Evolutionary conservation across 2,888 invertebrate species (phyloP).

Genomic region (Megamerina dolium): DNA sequence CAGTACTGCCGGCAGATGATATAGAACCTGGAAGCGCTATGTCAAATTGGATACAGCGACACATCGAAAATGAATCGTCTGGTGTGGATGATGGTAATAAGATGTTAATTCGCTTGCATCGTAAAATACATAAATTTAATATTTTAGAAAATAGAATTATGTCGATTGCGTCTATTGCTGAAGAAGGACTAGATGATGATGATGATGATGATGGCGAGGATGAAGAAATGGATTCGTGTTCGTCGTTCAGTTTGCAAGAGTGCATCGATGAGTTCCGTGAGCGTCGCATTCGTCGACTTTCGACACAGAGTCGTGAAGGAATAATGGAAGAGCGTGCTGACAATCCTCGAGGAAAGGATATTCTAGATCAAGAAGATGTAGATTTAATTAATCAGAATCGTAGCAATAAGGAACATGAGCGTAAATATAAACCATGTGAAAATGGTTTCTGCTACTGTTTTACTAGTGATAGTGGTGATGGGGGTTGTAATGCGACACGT

Average conservation of each 20-base stretch:
- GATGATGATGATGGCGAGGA: constrained; percentile 29
- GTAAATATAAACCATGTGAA: constrained; percentile 43
- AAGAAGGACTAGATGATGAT: too few relatives aligned
- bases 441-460: constrained; percentile 49
- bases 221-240: constrained; percentile 31
- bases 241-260: constrained; percentile 43
- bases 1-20: too few relatives aligned
- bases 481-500: constrained; percentile 20
- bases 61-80: too few relatives aligned
- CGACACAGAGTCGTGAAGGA: constrained; percentile 30
- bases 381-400: constrained; percentile 43
- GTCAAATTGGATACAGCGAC: too few relatives aligned
- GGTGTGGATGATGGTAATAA: too few relatives aligned
- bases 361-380: constrained; percentile 23
- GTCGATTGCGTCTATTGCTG: too few relatives aligned
- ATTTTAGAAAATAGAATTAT: too few relatives aligned
- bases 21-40: too few relatives aligned
- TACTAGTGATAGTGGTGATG: constrained; percentile 47
- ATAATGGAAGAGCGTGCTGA: constrained; percentile 11
- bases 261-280: constrained; percentile 44
- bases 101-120: too few relatives aligned
- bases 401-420: constrained; percentile 41
- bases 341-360: too few relatives aligned
- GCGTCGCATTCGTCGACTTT: constrained; percentile 36
- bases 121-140: too few relatives aligned